These are phyloP conservation scores for Perdix hodgsoniae DNA, from an alignment of 2,797 vertebrate genomes.

Conservation along the genomic window DNA sequence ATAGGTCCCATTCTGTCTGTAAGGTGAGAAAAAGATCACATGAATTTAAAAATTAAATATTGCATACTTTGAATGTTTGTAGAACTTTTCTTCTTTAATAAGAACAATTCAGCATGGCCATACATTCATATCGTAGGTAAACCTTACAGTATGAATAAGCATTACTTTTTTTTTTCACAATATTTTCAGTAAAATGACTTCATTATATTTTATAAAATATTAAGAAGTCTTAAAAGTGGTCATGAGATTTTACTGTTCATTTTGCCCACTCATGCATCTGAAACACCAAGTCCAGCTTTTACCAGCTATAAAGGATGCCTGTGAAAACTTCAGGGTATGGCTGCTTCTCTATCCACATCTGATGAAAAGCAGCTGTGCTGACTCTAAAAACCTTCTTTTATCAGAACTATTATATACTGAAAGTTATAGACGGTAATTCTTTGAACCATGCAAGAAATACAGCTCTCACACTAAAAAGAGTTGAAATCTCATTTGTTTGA, in stretches of 20 bases:
- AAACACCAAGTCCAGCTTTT: slow-evolving; percentile 16
- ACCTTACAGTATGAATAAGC: background rate
- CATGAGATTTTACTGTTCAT: background rate
- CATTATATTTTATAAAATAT: slow-evolving; percentile 42
- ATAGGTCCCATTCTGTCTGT: background rate
- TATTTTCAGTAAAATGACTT: slow-evolving; percentile 27
- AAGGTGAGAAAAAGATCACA: background rate
- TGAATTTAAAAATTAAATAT: background rate
- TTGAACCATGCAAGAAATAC: background rate
- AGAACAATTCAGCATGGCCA: background rate
- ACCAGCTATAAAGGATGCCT: background rate
- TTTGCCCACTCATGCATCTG: background rate
- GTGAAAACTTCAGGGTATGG: slow-evolving; percentile 25
- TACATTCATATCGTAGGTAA: background rate
- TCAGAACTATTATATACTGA: background rate
- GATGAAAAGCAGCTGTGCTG: slow-evolving; percentile 42
- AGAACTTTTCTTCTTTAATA: background rate
- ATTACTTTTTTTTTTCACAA: slow-evolving; percentile 10
- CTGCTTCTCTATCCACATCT: background rate
- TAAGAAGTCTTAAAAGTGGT: slow-evolving; percentile 15
- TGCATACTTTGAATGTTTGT: background rate
- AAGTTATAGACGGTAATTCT: slow-evolving; percentile 27
- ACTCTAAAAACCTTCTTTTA: background rate
- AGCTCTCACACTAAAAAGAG: background rate
- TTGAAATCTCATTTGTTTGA: slow-evolving; percentile 22